These are phyloP conservation scores for Antennarius striatus DNA, from an alignment of 2,113 vertebrate species.

Conservation along the genomic window DNA sequence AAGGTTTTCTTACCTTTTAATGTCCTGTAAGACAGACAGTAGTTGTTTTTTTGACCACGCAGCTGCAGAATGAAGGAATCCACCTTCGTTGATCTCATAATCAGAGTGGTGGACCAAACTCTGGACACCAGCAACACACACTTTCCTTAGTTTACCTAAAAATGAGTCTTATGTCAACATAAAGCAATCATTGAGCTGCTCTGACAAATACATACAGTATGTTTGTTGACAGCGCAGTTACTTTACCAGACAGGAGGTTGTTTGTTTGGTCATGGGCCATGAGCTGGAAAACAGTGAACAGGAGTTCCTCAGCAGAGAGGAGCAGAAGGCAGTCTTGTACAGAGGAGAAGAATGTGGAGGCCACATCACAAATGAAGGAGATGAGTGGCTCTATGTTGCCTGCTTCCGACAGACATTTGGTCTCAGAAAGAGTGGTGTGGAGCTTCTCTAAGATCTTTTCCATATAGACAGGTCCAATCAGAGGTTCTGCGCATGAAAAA, in stretches of 20 bases:
- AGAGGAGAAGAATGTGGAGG: constrained; percentile 92
- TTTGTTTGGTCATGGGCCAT: constrained; percentile 86
- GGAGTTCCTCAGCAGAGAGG: constrained; percentile 89
- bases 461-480: constrained; percentile 88
- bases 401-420: constrained; percentile 87
- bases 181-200: background rate
- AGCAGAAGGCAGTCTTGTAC: constrained; percentile 86
- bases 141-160: constrained; percentile 85
- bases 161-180: constrained; percentile 79
- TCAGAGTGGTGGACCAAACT: constrained; percentile 82
- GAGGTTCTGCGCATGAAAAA: constrained; percentile 77
- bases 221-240: background rate
- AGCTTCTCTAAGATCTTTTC: constrained; percentile 91
- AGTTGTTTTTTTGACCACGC: constrained; percentile 89
- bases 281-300: constrained; percentile 92
- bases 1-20: constrained; percentile 83
- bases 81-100: constrained; percentile 74
- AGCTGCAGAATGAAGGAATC: constrained; percentile 85
- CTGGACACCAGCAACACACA: constrained; percentile 85
- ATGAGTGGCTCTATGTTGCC: constrained; percentile 87
- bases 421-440: constrained; percentile 87
- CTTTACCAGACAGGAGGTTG: constrained; percentile 84
- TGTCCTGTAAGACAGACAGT: constrained; percentile 79
- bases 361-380: constrained; percentile 92
- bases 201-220: no score